Percentiles rank a stretch among this genome's conserved stretches.
phyloP scores from a whole-genome alignment of 2,113 vertebrate genomes.

The Ceyx margarethae region DNA sequence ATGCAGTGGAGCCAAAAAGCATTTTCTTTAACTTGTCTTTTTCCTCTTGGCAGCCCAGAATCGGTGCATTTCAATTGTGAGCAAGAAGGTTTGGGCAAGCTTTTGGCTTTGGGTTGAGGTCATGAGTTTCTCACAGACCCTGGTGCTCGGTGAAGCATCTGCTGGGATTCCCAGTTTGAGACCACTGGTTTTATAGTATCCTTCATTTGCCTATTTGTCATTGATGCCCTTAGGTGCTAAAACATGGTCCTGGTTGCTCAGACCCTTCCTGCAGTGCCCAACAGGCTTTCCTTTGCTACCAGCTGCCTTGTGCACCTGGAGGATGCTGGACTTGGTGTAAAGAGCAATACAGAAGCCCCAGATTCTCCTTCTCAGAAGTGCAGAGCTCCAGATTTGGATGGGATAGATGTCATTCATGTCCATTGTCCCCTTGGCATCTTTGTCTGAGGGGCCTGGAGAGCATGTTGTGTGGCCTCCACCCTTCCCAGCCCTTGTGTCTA shows the following conservation, averaged over 20 bases:
- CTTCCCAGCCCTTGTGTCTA: neutral
- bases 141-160: neutral
- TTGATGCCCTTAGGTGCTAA: neutral
- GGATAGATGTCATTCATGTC: neutral
- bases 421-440: neutral
- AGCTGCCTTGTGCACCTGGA: neutral
- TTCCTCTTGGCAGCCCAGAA: neutral
- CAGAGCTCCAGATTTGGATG: neutral
- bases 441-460: neutral
- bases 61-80: neutral
- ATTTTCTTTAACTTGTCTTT: neutral
- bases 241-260: neutral
- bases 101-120: neutral
- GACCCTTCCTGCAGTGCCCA: neutral
- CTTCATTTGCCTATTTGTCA: neutral
- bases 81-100: neutral
- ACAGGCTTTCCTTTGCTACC: neutral
- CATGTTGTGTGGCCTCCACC: neutral
- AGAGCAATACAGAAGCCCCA: neutral
- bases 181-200: neutral
- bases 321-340: no score
- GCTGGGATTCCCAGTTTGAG: neutral
- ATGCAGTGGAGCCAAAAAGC: neutral
- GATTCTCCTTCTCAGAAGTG: neutral
- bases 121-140: neutral